Base-by-base conservation (phyloP, 2,797 vertebrate species). In the Phrynocephalus vlangalii region DNA sequence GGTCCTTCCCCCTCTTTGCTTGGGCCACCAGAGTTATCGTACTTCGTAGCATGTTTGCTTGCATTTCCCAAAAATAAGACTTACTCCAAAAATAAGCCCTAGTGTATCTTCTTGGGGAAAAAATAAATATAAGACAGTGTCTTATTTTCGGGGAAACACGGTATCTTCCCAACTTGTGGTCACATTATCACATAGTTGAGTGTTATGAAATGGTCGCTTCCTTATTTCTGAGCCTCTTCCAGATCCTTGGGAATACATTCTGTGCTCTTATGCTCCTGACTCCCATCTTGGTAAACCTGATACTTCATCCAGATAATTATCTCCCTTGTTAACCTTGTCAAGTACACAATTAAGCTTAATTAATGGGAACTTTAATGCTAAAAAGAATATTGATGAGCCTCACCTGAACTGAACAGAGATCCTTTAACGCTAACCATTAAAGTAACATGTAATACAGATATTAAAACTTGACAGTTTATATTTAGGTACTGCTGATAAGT, bases 301-400 rank as follows among this genome's bases (percentile, higher is more conserved):
- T 50, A 73, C 63, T 30, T 73, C 85, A 77, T 70, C 78, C 72
- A 77, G 78, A 78, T 56, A 84, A 78, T 85, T 88, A 87, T 88
- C 24, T 84, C 1, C 11, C 85, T 89, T 89, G 16, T 89, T 90
- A 85, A 71, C 70, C 76, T 76, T 91, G 71, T 87, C 82, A 90
- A 85, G 52, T 44, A 48, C 60, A 60, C 84, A 82, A 6, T 2
- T 4, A 3, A 78, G 66, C 8, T 44, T 67, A 87, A 78, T 82
- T 84, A 82, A 81, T 80, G 70, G 60, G 33, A 87, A 24, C 24
- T 87, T 85, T 67, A 1, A 60, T 71, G 79, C 77, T 77, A 33
- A 33, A 20, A 71, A 50, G 63, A 84, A 30, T 52, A n/a, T 76
- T 66, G 52, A 87, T 85, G 60, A 73, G 73, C 10, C 79, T 0